These are phyloP conservation scores for Amorpha juglandis DNA, from an alignment of 2,888 invertebrate genomes.

Conservation along the genomic window DNA sequence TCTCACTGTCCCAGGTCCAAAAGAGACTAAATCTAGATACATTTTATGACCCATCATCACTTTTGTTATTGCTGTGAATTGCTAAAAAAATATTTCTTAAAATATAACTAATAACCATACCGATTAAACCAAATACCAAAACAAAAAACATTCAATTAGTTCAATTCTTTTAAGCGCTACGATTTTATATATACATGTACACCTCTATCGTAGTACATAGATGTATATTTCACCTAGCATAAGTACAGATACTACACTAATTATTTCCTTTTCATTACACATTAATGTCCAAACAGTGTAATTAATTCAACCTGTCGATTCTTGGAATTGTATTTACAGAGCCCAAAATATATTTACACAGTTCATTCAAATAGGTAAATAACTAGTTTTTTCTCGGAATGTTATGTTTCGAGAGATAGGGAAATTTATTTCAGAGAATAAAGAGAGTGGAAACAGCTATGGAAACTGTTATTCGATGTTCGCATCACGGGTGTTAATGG, in stretches of 20 bases:
- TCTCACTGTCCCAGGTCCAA: too few relatives aligned
- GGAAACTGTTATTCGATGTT: not conserved
- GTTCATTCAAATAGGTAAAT: conserved; percentile 1
- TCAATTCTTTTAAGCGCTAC: too few relatives aligned
- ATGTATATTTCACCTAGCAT: not conserved
- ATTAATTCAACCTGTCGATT: conserved; percentile 6
- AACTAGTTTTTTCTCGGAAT: conserved; percentile 10
- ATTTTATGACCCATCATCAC: too few relatives aligned
- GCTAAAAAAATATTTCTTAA: too few relatives aligned
- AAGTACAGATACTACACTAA: not conserved
- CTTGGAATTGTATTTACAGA: conserved; percentile 20
- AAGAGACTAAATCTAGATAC: too few relatives aligned
- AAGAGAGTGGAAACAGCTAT: conserved; percentile 1
- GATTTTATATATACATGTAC: not conserved
- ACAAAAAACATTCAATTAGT: too few relatives aligned
- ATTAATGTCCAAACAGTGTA: not conserved
- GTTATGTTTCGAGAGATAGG: conserved; percentile 1
- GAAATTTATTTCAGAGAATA: conserved; percentile 12
- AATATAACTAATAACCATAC: too few relatives aligned
- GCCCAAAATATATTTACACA: conserved; percentile 14
- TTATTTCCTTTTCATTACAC: not conserved
- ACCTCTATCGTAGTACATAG: too few relatives aligned
- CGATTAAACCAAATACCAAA: too few relatives aligned
- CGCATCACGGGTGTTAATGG: too few relatives aligned
- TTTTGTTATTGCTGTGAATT: too few relatives aligned